Percentiles rank a stretch among this genome's conserved stretches.
phyloP scores from a whole-genome alignment of 2,113 vertebrate species.

The Protobothrops mucrosquamatus region DNA sequence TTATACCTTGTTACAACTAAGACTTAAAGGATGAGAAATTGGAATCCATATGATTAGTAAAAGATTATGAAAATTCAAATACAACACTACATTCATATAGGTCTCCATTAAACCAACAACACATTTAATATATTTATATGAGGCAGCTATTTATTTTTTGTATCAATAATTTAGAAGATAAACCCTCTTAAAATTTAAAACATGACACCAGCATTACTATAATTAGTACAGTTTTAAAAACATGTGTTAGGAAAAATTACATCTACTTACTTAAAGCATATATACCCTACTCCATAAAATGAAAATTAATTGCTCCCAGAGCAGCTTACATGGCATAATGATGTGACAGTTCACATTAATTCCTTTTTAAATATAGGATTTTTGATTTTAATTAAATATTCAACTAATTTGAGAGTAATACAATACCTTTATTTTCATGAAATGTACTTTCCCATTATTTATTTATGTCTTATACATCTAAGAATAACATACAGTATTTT shows the following conservation, averaged over 20 bases:
- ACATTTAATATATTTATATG: not conserved
- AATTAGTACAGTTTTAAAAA: not conserved
- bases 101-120: not conserved
- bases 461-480: not conserved
- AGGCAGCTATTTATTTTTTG: not conserved
- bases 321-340: not conserved
- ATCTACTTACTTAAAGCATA: not conserved
- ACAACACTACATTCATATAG: not conserved
- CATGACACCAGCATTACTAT: not conserved
- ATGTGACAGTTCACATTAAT: not conserved
- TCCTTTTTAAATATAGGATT: not conserved
- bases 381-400: not conserved
- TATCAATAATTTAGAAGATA: not conserved
- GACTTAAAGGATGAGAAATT: not conserved
- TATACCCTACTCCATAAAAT: not conserved
- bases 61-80: not conserved
- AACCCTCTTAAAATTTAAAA: not conserved
- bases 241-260: not conserved
- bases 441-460: not conserved
- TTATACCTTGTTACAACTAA: not conserved
- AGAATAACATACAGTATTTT: not conserved
- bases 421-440: not conserved
- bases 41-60: not conserved
- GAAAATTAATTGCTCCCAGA: not conserved
- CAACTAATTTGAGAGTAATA: not conserved